Evolutionary conservation across 53 echinoderm and acorn worm genomes (phyloP), one percentile per base, ranked within the genome.

Genomic region (Holothuria scabra): DNA sequence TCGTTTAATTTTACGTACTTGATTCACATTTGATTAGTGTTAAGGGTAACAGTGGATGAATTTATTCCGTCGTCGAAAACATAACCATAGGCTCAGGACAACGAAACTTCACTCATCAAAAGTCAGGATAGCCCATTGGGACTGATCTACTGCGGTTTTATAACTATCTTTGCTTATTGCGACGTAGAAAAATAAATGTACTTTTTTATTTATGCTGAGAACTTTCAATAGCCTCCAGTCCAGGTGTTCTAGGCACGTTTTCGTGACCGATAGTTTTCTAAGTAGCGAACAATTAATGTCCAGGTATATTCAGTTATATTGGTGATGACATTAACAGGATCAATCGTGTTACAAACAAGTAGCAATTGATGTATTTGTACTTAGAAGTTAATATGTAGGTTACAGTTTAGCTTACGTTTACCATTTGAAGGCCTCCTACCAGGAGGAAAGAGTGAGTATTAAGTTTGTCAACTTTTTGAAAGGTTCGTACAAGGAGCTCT

Each of bases 1-100:
- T 41, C n/a, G 34, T n/a, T 21, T 71, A 34, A 46, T 23, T 23
- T 71, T 41, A 29, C 71, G 11, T 19, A 12, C 25, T n/a, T 71
- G 71, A 71, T n/a, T 71, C 71, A 71, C 71, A 38, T 41, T 71
- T 41, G 44, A 71, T 71, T 71, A 46, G 10, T 12, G 44, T 22
- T 71, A 5, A 30, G 30, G 37, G n/a, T 11, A 18, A 8, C 23
- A 25, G 41, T 31, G 24, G 44, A 71, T 12, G 46, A 71, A 12
- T 71, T 7, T 71, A 71, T 68, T 31, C 68, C 34, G 37, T 35
- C 46, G 25, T 71, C 44, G 46, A 7, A 71, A 71, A 18, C 44
- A 38, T 35, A 71, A 33, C 20, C 33, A 71, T 46, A 23, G 22
- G 64, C 26, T 64, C 12, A n/a, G 10, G 30, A n/a, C 23, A 21